A percentile compares a stretch with the other conserved stretches of the same genome.
Conservation (phyloP, 2,797 vertebrate genomes). For the Halcyon chelicuti region DNA sequence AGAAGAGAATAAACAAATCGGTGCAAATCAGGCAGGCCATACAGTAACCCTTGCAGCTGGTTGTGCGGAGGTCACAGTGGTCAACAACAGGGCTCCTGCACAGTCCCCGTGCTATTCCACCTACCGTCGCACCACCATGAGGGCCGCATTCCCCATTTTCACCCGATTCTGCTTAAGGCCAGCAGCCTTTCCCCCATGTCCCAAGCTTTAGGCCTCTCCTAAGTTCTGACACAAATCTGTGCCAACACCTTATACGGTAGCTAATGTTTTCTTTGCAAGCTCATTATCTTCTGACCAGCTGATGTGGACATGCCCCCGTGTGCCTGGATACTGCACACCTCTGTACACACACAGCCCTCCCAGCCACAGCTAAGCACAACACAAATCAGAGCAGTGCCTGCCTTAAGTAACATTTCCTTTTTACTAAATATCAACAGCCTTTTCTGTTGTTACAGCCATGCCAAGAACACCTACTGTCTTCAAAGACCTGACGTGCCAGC, state of each 20-base stretch:
- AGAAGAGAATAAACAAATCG: not conserved
- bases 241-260: fast-evolving
- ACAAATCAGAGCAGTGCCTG: not conserved
- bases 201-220: not conserved
- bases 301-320: not conserved
- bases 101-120: not conserved
- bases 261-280: not conserved
- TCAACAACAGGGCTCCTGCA: not conserved
- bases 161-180: not conserved
- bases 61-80: not conserved
- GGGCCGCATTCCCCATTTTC: not conserved
- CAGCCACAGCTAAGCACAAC: not conserved
- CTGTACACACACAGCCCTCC: fast-evolving
- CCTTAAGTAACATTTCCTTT: not conserved
- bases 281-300: not conserved
- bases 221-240: not conserved
- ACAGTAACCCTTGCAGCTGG: fast-evolving
- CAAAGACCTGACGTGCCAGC: not conserved
- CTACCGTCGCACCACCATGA: fast-evolving
- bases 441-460: not conserved
- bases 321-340: not conserved
- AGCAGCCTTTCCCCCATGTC: not conserved
- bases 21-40: not conserved
- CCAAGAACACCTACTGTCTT: constrained; percentile 16
- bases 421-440: not conserved